Base-by-base conservation (phyloP, 1,140 invertebrate species). In the Drosophila bocki region DNA sequence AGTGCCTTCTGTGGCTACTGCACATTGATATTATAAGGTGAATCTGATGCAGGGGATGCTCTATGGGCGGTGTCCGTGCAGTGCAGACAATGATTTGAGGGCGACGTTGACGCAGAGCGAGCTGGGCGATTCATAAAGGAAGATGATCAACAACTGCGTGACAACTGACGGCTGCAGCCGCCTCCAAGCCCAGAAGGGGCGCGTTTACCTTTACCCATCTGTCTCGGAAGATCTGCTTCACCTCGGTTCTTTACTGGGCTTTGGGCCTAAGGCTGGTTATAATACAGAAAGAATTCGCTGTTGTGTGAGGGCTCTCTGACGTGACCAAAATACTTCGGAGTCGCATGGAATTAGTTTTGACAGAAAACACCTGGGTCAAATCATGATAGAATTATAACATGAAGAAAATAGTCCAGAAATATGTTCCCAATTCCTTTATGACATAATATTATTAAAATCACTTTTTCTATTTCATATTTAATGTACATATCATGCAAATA, bases 1-100 rank as follows among this genome's bases (percentile, higher is more conserved):
- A 48, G 13, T 48, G 47, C 47, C 47, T 48, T 48, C 47, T 48
- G 22, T 9, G 22, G 47, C 22, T 29, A 13, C 13, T 48, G 47
- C 47, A 48, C 13, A 44, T 44, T 26, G 13, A 48, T 29, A 15
- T n/a, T 3, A 1, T 26, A 13, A n/a, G 22, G 1, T 26, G 13
- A 22, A n/a, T 15, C 13, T 3, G 15, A 44, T 19, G 42, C 42
- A 11, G 22, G 22, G 22, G 22, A 22, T 22, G 22, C 22, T 22
- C 22, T 22, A 22, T 22, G 22, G 22, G 1, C 22, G 1, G n/a
- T 12, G 11, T 37, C 35, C 11, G 35, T 12, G n/a, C 41, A 9
- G n/a, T 7, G 39, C 39, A 41, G 39, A 39, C 15, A 2, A 17
- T 42, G 41, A 4, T 33, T 33, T 4, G 7, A 33, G 8, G 7